Conservation (phyloP, 2,888 invertebrate species). For the Drosophila flavopinicola region DNA sequence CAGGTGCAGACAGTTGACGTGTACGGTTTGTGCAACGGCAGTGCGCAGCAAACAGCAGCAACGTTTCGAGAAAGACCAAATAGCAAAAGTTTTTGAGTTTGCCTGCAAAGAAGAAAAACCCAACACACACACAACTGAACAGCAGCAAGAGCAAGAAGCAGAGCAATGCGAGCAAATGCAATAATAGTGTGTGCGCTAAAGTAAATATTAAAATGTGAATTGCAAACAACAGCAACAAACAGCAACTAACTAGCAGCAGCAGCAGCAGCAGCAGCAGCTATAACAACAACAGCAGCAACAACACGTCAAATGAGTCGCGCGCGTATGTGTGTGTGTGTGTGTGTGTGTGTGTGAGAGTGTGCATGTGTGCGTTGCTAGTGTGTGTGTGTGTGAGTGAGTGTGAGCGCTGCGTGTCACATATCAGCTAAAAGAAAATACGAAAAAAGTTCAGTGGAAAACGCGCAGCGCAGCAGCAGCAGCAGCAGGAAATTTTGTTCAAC, state of each 20-base stretch:
- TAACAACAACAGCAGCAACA: conserved; percentile 30
- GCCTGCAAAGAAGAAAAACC: conserved; percentile 38
- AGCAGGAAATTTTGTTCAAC: conserved; percentile 32
- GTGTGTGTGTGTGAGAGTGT: conserved; percentile 42
- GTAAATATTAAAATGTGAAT: conserved; percentile 52
- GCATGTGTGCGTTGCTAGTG: conserved; percentile 48
- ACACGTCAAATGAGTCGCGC: conserved; percentile 46
- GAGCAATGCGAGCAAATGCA: conserved; percentile 29
- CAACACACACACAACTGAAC: conserved; percentile 28
- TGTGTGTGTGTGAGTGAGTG: conserved; percentile 36
- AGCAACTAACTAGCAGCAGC: conserved; percentile 28
- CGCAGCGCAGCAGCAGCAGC: conserved; percentile 27
- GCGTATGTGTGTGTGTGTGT: conserved; percentile 41
- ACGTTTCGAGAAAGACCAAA: conserved; percentile 22
- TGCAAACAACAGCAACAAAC: conserved; percentile 31
- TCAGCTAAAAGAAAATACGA: conserved; percentile 48
- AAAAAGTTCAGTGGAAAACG: conserved; percentile 46
- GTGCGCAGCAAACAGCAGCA: conserved; percentile 49
- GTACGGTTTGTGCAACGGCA: conserved; percentile 81
- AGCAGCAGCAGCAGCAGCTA: conserved; percentile 17
- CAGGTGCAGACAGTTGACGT: conserved; percentile 84
- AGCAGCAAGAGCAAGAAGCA: conserved; percentile 4
- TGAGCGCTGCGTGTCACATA: conserved; percentile 65
- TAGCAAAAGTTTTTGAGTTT: conserved; percentile 30
- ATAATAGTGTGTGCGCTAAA: conserved; percentile 21